A percentile compares a stretch with the other conserved stretches of the same genome.
Conservation (phyloP, 2,797 vertebrate genomes). For the Melanotaenia pygmaea region DNA sequence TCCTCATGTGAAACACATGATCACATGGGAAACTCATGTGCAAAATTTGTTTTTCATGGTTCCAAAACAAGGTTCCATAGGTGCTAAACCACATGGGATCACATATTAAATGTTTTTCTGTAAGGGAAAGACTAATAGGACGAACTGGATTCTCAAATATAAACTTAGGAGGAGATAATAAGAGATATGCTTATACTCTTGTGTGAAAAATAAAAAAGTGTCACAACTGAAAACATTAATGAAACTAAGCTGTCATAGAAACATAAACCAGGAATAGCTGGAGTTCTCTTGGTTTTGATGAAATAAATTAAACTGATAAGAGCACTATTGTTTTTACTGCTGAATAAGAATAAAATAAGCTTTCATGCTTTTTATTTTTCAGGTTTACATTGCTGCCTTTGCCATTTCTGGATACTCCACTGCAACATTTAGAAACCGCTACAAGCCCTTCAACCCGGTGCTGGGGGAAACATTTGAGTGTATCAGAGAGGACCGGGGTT, state of each 20-base stretch:
- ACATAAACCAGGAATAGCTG: neutral
- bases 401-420: slow-evolving; percentile 93
- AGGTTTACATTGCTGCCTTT: slow-evolving; percentile 93
- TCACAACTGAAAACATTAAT: neutral
- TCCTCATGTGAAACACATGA: too few relatives aligned
- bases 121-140: too few relatives aligned
- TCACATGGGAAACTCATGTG: too few relatives aligned
- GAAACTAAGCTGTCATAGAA: neutral
- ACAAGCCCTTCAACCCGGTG: slow-evolving; percentile 95
- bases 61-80: too few relatives aligned
- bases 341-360: neutral
- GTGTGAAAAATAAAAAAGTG: too few relatives aligned
- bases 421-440: slow-evolving; percentile 89
- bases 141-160: neutral
- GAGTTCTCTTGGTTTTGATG: neutral
- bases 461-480: slow-evolving; percentile 95
- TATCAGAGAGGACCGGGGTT: slow-evolving; percentile 86
- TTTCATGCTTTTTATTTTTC: neutral
- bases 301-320: neutral
- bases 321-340: too few relatives aligned
- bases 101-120: too few relatives aligned
- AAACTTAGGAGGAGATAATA: neutral
- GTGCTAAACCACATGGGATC: too few relatives aligned
- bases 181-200: neutral
- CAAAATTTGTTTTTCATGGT: too few relatives aligned